Percentiles rank a stretch among this genome's conserved stretches.
These are phyloP conservation scores for Oasisia sp. DNA, from an alignment of 2,888 invertebrate species.

Conservation along the genomic window DNA sequence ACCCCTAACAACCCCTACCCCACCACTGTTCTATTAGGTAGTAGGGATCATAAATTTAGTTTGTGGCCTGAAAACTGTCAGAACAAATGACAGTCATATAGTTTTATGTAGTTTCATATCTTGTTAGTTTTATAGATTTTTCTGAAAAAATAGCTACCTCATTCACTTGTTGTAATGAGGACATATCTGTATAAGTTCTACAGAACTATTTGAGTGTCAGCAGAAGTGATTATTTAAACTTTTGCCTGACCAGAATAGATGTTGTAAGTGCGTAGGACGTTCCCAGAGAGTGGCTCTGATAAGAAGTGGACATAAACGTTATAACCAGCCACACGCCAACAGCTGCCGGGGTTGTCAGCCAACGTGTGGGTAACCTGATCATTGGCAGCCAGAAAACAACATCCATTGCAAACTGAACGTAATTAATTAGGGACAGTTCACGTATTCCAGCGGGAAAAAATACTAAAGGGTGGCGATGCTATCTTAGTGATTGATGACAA, in stretches of 20 bases:
- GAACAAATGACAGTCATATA: neutral
- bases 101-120: neutral
- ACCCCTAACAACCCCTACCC: neutral
- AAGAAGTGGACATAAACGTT: constrained; percentile 10
- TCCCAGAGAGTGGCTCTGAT: neutral
- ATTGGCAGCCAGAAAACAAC: neutral
- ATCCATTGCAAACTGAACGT: constrained; percentile 17
- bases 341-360: neutral
- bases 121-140: neutral
- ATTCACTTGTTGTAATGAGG: neutral
- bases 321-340: neutral
- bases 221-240: neutral
- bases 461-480: neutral
- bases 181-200: neutral
- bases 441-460: neutral
- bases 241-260: neutral
- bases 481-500: constrained; percentile 1
- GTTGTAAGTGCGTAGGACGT: neutral
- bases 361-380: neutral
- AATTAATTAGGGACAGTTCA: constrained; percentile 17
- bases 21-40: neutral
- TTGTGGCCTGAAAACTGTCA: neutral
- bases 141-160: neutral
- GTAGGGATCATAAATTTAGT: neutral
- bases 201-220: neutral